These are phyloP conservation scores for Notarius quadriscutis DNA, from an alignment of 2,113 vertebrate genomes.

Conservation along the genomic window DNA sequence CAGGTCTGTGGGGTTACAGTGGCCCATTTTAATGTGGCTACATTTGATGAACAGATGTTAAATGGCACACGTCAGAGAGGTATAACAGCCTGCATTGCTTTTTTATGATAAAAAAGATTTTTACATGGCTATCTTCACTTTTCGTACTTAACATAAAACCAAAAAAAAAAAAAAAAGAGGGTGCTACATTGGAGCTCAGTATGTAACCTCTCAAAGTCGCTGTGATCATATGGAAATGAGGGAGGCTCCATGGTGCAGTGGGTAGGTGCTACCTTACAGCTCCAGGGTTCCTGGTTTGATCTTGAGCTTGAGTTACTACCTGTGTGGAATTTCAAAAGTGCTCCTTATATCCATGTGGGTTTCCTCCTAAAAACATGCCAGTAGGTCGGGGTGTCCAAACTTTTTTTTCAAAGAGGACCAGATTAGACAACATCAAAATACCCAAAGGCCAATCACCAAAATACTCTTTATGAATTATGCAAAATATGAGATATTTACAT, in stretches of 20 bases:
- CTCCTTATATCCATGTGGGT: not conserved
- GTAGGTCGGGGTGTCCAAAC: not conserved
- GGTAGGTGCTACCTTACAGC: not conserved
- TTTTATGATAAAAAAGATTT: not conserved
- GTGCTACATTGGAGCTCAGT: not conserved
- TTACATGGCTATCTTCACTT: not conserved
- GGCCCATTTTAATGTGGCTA: slow-evolving; percentile 23
- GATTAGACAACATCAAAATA: not conserved
- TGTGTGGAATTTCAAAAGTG: not conserved
- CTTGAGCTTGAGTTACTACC: not conserved
- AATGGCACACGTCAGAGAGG: slow-evolving; percentile 4
- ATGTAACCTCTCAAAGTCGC: not conserved
- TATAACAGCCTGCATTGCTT: slow-evolving; percentile 12
- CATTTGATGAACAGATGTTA: slow-evolving; percentile 42
- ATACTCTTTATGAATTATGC: not conserved
- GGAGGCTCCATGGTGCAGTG: not conserved
- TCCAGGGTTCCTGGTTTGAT: not conserved
- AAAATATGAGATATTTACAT: not conserved
- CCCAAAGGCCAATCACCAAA: not conserved
- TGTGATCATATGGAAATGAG: not conserved
- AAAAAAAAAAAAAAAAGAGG: not conserved
- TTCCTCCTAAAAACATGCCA: not conserved
- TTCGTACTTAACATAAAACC: not conserved
- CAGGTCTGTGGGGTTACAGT: slow-evolving; percentile 24
- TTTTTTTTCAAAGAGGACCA: not conserved